Evolutionary conservation across 37 sponge, comb jelly and placozoan genomes (phyloP), one percentile per base, ranked within the genome.

Genomic region (Chondrilla cf. caribensis): DNA sequence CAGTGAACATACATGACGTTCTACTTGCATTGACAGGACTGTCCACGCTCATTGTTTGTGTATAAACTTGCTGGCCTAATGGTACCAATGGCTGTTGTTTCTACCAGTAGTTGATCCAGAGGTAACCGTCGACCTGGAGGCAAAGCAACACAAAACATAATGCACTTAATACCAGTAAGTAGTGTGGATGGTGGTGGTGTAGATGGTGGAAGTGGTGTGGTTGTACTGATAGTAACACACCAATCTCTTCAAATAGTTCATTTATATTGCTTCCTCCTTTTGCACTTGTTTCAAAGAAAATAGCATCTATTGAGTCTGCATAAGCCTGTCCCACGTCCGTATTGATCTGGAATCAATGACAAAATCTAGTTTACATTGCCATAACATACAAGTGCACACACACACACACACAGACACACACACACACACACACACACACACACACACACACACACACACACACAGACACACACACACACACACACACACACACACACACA

Each of bases 371-470:
- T 55, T 55, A 55, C 11, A 55, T 19, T 55, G 57, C 7, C 64
- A 62, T 29, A 19, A 28, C 6, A 28, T 62, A 11, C 11, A 47
- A 6, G 51, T 47, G 11, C 51, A 47, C 11, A 83, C 58, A 22
- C 2, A 35, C 64, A 33, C 31, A 84, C 90, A 78, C 89, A 71
- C 70, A 87, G 43, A 40, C 32, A 11, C 11, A 47, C 11, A 14
- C 11, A 47, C 51, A 47, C 51, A 47, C 51, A 47, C 51, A 47
- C 51, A 47, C 51, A 47, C 51, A 47, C 51, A 47, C 51, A 47
- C 51, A 47, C 51, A 47, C 51, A 47, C 51, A 47, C 51, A 47
- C 51, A 47, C 51, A 47, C 51, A 47, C 51, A 47, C 51, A 47
- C 51, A 47, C 51, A 47, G 9, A 47, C 51, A 83, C 58, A 22